Evolutionary conservation across 2,113 vertebrate species (phyloP).

Genomic region (Neofelis nebulosa): DNA sequence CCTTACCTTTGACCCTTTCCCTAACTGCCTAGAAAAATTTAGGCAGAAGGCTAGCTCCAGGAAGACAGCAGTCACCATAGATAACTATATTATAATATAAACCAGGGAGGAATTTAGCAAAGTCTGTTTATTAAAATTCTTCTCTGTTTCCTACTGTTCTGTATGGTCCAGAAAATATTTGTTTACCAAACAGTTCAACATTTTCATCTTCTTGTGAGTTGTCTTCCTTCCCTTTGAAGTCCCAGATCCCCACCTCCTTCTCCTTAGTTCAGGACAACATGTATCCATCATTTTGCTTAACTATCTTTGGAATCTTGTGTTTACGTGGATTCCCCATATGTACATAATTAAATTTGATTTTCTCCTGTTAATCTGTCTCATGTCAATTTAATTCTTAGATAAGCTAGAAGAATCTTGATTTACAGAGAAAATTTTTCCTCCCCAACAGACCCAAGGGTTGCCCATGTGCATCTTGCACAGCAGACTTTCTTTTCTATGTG

Average conservation of each 20-base stretch:
- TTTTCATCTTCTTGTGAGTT: background rate
- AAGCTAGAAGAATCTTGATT: background rate
- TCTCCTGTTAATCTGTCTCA: background rate
- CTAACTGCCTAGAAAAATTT: background rate
- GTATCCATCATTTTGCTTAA: background rate
- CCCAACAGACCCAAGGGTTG: background rate
- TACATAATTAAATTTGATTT: background rate
- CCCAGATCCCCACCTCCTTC: background rate
- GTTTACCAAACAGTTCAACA: background rate
- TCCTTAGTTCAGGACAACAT: background rate
- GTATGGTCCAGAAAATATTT: background rate
- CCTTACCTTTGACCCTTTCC: background rate
- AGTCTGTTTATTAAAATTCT: background rate
- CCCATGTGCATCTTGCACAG: too few relatives aligned
- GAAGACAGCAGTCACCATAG: background rate
- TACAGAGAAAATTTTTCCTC: background rate
- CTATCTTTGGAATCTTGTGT: background rate
- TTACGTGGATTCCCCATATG: background rate
- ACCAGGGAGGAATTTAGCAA: background rate
- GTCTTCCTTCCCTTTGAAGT: background rate
- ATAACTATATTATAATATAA: background rate
- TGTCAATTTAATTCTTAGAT: background rate
- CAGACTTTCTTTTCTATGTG: background rate
- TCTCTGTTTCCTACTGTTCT: background rate
- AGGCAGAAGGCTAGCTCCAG: background rate